Evolutionary conservation across 2,797 vertebrate genomes (phyloP), one percentile per base, ranked within the genome.

Genomic region (Orientallactaga sibirica): DNA sequence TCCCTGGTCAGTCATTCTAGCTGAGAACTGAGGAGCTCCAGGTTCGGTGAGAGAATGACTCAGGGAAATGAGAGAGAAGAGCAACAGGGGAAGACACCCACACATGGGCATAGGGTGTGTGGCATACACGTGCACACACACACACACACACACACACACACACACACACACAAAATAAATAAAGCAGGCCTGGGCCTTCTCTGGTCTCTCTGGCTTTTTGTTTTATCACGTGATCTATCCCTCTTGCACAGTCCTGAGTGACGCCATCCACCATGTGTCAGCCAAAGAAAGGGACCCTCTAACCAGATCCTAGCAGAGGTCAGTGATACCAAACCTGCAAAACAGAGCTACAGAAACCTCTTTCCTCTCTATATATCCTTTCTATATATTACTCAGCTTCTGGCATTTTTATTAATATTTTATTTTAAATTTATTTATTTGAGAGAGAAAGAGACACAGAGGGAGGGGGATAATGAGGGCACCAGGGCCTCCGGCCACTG

Each of bases 101-200:
- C 2, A 37, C 33, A 37, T 37, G 33, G 33, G 33, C 33, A 37
- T 37, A 37, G 33, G 33, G 33, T 37, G 33, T 37, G 33, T 37
- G 33, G 33, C 2, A 2, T 37, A 37, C 33, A 37, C 33, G 33
- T 2, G 2, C 33, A 2, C 33, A 2, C 33, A 2, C 33, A 2
- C 2, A 2, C 33, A 37, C 33, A 37, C 33, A 2, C 33, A 2
- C 33, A 2, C 33, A 2, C 2, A 2, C 33, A 37, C 33, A 52
- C 52, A 52, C 52, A 52, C 52, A 7, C 11, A 12, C 52, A 52
- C 52, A 12, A 7, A 52, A 52, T 52, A 52, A 52, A 29, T 68
- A 74, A 16, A 14, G 29, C 22, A 80, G 37, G 61, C 12, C 25
- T 52, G 15, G 33, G 18, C 33, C 27, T 66, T 67, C 25, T 18